Percentiles rank a stretch among this genome's conserved stretches.
phyloP scores from a whole-genome alignment of 2,113 vertebrate species.

The Synodontis membranacea region DNA sequence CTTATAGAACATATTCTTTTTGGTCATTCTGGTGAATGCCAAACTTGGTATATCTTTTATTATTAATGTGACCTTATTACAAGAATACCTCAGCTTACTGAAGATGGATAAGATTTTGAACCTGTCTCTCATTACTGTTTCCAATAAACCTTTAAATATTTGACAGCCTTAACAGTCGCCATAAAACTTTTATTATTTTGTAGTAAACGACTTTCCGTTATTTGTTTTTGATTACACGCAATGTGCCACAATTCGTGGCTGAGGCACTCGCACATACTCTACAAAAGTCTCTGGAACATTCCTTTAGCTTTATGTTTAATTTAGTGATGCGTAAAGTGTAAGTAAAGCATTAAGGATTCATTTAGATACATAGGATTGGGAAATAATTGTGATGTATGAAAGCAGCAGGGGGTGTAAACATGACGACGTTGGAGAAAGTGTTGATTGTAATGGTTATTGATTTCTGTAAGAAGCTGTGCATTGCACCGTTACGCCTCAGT shows the following conservation, averaged over 20 bases:
- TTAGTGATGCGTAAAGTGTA: background rate
- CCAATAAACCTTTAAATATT: background rate
- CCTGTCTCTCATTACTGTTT: background rate
- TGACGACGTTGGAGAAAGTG: conserved; percentile 6
- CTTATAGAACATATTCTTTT: background rate
- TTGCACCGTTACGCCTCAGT: background rate
- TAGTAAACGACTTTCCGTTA: background rate
- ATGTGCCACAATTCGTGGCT: background rate
- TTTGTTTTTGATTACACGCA: background rate
- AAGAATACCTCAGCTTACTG: background rate
- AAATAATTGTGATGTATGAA: background rate
- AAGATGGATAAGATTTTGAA: background rate
- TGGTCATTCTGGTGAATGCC: background rate
- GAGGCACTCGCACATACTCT: no score
- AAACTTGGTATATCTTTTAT: background rate
- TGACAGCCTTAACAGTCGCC: background rate
- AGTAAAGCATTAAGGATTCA: background rate
- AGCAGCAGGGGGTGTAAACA: conserved; percentile 3
- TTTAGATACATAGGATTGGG: background rate
- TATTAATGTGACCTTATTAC: background rate
- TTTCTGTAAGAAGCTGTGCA: conserved; percentile 16
- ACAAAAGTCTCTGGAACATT: background rate
- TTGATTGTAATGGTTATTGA: conserved; percentile 33
- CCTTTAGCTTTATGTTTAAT: background rate
- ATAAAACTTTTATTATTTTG: background rate